Evolutionary conservation across 35 echinoderm and acorn worm genomes (phyloP).

Genomic region (Lytechinus pictus): DNA sequence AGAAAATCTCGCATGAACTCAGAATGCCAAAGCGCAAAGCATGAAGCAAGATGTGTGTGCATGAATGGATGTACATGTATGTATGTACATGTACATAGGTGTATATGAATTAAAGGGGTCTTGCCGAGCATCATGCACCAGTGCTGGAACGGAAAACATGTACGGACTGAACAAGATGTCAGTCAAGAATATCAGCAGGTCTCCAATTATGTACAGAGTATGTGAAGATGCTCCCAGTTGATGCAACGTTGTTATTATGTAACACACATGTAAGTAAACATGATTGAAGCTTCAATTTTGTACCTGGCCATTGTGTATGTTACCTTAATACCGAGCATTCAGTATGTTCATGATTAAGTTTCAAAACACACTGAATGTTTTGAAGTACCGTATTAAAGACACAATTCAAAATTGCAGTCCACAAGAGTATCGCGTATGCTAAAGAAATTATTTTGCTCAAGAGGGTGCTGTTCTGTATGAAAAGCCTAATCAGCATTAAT

Average conservation of each 20-base stretch:
- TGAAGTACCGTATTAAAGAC: no score
- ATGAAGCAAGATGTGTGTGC: background rate
- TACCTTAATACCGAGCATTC: no score
- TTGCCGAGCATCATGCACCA: background rate
- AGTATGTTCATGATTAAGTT: no score
- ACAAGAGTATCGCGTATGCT: no score
- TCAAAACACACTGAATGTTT: no score
- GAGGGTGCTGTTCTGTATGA: no score
- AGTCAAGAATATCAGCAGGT: background rate
- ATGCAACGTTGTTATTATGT: background rate
- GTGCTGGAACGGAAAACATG: background rate
- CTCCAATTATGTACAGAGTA: no score
- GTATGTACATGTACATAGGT: background rate
- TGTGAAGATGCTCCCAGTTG: background rate
- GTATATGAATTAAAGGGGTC: background rate
- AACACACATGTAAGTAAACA: background rate
- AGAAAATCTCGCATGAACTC: background rate
- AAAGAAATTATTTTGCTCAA: no score
- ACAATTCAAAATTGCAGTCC: no score
- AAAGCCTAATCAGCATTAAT: background rate
- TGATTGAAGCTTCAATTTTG: background rate
- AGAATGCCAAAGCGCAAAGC: background rate
- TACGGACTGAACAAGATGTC: background rate
- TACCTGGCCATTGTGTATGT: background rate
- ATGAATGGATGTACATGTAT: background rate